Base-by-base conservation (phyloP, 1,140 invertebrate species). In the Cylas formicarius region DNA sequence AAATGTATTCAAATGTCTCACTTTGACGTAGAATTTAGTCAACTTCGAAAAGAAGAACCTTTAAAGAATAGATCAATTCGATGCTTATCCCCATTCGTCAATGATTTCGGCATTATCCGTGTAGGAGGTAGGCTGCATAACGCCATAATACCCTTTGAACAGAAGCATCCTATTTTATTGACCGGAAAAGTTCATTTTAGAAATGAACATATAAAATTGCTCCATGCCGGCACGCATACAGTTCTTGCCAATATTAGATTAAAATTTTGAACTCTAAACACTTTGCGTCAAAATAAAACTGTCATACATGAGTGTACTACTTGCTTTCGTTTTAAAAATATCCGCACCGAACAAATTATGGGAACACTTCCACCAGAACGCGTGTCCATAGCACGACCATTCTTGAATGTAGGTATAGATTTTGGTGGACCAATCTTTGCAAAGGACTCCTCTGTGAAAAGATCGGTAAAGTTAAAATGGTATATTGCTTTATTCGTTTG, bases 1-100 rank as follows among this genome's bases (percentile, higher is more conserved):
- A 37, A 58, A 50, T 1, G 68, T 60, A 47, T 65, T 67, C 0
- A 62, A 57, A 1, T 67, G 63, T 43, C 34, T 61, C 22, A 45
- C 67, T 53, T 43, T 47, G 3, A 18, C 20, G 4, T 17, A 8
- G 52, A 53, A 29, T 47, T 50, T 23, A 3, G 29, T 19, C 4
- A 23, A 20, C 32, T 41, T 19, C 9, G 33, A 23, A 32, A 26
- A 4, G 11, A 23, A 9, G 28, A 29, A 29, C 22, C 21, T 4
- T 4, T 50, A 13, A 9, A 14, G 3, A 28, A 19, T 31, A 44
- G 34, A 13, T 40, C 44, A 19, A 33, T 62, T 24, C 13, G 27
- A 32, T 52, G 34, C 31, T n/a, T n/a, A n/a, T n/a, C n/a, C n/a
- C 27, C 27, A 11, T 28, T 28, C 16, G 2, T 28, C 2, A 14